Base-by-base conservation (phyloP, 2,113 vertebrate species). In the Cyrtonyx montezumae region DNA sequence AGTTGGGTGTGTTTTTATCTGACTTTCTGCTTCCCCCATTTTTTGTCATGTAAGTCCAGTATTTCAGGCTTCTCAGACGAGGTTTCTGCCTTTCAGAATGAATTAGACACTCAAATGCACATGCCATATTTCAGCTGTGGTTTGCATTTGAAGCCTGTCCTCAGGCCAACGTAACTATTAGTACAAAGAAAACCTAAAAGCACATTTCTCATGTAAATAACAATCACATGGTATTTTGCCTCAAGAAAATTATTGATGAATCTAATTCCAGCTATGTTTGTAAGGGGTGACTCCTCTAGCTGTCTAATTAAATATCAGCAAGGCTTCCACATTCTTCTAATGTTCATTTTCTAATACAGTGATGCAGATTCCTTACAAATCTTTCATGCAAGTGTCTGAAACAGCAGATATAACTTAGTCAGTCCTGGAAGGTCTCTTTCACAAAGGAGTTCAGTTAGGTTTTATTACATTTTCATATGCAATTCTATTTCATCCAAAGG, bases 41-140 rank as follows among this genome's bases (percentile, higher is more conserved):
- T 69, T 73, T 56, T 85, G 76, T 83, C 87, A 63, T 58, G 53
- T 34, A 66, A 75, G 16, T 90, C 95, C 19, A 20, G 96, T 90
- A 95, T 95, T 96, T 95, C 93, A 96, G 53, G 93, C 55, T 95
- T 53, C 87, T 86, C 48, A 94, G 76, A 69, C 67, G 82, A 58
- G 9, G 8, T 32, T 79, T 85, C 62, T 93, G 55, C 73, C 48
- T 92, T 87, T 95, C 79, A 88, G 53, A 93, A 26, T 67, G 46
- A 85, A 87, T 91, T 73, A 95, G 49, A 88, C 68, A 80, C 49
- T 94, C 70, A 79, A 92, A 85, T 71, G 22, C 68, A 87, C 22
- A 86, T 76, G 65, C 26, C 73, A 59, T 56, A 32, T 40, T 88
- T 84, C 67, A 90, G 15, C 48, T 84, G 40, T 46, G 25, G 40